Percentiles rank a stretch among this genome's conserved stretches.
phyloP scores from a whole-genome alignment of 1,140 invertebrate species.

The Carcinoscorpius rotundicauda region DNA sequence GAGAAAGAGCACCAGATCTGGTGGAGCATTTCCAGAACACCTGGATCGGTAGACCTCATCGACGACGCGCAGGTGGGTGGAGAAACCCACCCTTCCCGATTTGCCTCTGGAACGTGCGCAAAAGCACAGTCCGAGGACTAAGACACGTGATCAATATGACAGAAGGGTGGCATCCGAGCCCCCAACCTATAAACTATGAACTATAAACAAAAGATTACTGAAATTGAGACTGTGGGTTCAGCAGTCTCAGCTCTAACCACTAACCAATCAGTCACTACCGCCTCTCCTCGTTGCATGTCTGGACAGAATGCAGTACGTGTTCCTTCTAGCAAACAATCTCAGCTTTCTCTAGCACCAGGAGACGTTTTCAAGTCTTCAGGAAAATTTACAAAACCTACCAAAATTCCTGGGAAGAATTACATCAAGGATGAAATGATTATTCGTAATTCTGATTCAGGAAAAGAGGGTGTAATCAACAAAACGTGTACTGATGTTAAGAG shows the following conservation, averaged over 20 bases:
- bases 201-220: slow-evolving; percentile 62
- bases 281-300: too few species aligned
- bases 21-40: slow-evolving; percentile 47
- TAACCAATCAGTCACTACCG: too few species aligned
- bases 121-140: slow-evolving; percentile 75
- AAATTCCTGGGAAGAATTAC: slow-evolving; percentile 71
- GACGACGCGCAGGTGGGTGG: slow-evolving; percentile 69
- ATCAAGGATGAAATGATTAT: slow-evolving; percentile 89
- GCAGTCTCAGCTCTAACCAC: too few species aligned
- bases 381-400: slow-evolving; percentile 67
- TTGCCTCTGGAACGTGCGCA: slow-evolving; percentile 61
- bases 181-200: slow-evolving; percentile 65
- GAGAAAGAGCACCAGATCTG: too few species aligned
- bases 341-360: slow-evolving; percentile 31
- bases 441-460: slow-evolving; percentile 82
- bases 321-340: too few species aligned
- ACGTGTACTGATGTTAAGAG: too few species aligned
- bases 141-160: slow-evolving; percentile 71
- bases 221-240: too few species aligned
- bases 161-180: too few species aligned
- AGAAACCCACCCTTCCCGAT: slow-evolving; percentile 62
- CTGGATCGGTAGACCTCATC: slow-evolving; percentile 60
- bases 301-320: too few species aligned
- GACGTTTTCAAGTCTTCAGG: slow-evolving; percentile 76
- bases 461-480: too few species aligned